Evolutionary conservation across 2,113 vertebrate species (phyloP).

Genomic region (Mormyrus lacerda): DNA sequence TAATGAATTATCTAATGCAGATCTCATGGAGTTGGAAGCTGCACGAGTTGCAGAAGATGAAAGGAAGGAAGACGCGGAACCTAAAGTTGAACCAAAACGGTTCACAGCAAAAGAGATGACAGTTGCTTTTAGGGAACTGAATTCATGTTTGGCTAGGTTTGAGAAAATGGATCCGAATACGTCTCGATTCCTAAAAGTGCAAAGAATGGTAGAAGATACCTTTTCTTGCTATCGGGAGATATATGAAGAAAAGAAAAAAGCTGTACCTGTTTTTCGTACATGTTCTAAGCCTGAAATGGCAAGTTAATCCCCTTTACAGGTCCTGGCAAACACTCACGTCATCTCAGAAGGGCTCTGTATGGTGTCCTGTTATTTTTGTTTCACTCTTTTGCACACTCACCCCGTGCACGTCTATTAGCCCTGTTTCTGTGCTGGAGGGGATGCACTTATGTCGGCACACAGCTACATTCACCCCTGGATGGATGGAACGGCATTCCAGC

Average conservation of each 20-base stretch:
- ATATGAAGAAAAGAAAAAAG: background rate
- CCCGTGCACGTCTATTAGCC: background rate
- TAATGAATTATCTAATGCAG: background rate
- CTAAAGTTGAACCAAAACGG: background rate
- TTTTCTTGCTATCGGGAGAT: background rate
- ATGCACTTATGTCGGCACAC: background rate
- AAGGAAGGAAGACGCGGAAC: background rate
- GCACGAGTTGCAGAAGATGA: background rate
- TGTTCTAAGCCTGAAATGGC: background rate
- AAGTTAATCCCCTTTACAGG: background rate
- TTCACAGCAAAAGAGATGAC: background rate
- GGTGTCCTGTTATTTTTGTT: background rate
- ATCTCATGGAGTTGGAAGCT: background rate
- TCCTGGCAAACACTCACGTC: background rate
- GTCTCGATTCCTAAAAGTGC: background rate
- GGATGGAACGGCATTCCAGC: background rate
- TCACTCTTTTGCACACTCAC: background rate
- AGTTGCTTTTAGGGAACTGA: background rate
- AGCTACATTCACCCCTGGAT: background rate
- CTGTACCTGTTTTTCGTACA: background rate
- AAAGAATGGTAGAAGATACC: background rate
- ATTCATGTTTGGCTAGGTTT: background rate
- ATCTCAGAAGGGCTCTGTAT: background rate
- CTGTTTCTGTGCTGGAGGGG: background rate
- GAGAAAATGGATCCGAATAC: background rate